Evolutionary conservation across 2,113 vertebrate genomes (phyloP), one percentile per base, ranked within the genome.

Genomic region (Anhinga rufa): DNA sequence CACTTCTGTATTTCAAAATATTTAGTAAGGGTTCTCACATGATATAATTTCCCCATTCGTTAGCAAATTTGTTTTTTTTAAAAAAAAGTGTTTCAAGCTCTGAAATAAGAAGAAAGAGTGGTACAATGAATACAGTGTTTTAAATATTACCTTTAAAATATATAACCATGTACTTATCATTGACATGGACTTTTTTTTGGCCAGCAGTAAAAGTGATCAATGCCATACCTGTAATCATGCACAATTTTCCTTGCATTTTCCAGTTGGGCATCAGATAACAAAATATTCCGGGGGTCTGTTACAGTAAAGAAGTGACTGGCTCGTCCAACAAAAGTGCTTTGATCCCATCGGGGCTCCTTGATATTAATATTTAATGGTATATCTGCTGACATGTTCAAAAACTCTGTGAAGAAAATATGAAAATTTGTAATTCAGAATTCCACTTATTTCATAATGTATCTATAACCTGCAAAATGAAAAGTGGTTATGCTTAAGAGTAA

Each of bases 221-320:
- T 68, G 58, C 7, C 92, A 70, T 98, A 99, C 99, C 99, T 99
- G 98, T 99, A 99, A 92, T 99, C 98, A 13, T 99, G 99, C 70
- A 99, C 98, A 75, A 99, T 98, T 96, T 97, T 98, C 88, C 98
- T 98, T 9, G 99, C 98, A 10, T 97, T 98, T 95, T 99, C 98
- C 79, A 99, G 98, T 26, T 99, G 98, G 60, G 98, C 97, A 28
- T 99, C 97, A 92, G 98, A 98, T 86, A 99, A 97, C 38, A 99
- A 98, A 95, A 99, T 97, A 91, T 99, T 99, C 94, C 99, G 98
- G 74, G 99, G 99, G 54, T 99, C 99, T 57, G 99, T 99, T 74
- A 99, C 99, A 4, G 99, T 99, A 95, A 99, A 99, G 98, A 99
- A 99, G 97, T 99, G 99, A 61, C 97, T 99, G 46, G 99, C 99